These are phyloP conservation scores for Poecilus cupreus DNA, from an alignment of 2,888 invertebrate genomes.

Conservation along the genomic window DNA sequence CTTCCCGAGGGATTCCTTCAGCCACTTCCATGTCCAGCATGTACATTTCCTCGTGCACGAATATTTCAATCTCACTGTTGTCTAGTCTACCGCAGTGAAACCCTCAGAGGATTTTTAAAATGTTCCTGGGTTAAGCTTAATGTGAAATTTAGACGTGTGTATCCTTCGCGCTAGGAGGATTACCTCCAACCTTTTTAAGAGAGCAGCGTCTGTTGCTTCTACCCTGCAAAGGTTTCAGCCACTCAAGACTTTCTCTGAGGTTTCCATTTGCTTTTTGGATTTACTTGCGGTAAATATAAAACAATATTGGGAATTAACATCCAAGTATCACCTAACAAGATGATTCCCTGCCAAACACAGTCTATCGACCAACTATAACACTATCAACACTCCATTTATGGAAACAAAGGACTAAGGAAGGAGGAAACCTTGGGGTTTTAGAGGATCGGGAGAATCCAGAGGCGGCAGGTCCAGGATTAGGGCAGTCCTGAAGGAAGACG, in stretches of 20 bases:
- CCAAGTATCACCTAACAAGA: no score
- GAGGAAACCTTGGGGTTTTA: no score
- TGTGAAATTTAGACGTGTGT: constrained; percentile 46
- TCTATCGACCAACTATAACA: no score
- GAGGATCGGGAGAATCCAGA: no score
- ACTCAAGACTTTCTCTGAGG: constrained; percentile 21
- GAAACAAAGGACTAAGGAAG: no score
- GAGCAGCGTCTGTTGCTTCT: constrained; percentile 5
- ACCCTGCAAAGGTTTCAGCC: neutral
- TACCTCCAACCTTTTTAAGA: constrained; percentile 27
- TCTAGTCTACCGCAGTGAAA: constrained; percentile 19
- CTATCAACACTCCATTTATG: no score
- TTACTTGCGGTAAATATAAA: neutral
- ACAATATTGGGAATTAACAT: neutral
- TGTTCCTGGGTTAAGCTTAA: constrained; percentile 42
- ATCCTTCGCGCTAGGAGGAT: constrained; percentile 27
- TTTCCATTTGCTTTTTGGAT: neutral
- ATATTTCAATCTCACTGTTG: constrained; percentile 33
- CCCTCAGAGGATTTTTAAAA: constrained; percentile 32
- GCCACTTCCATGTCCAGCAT: neutral
- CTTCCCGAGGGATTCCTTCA: neutral
- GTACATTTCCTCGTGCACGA: neutral
- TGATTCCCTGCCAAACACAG: no score
- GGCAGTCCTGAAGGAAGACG: constrained; percentile 60
- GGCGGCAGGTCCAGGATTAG: neutral